A percentile compares a stretch with the other conserved stretches of the same genome.
These are phyloP conservation scores for Notarius lentiginosus DNA, from an alignment of 2,113 vertebrate genomes.

Conservation along the genomic window DNA sequence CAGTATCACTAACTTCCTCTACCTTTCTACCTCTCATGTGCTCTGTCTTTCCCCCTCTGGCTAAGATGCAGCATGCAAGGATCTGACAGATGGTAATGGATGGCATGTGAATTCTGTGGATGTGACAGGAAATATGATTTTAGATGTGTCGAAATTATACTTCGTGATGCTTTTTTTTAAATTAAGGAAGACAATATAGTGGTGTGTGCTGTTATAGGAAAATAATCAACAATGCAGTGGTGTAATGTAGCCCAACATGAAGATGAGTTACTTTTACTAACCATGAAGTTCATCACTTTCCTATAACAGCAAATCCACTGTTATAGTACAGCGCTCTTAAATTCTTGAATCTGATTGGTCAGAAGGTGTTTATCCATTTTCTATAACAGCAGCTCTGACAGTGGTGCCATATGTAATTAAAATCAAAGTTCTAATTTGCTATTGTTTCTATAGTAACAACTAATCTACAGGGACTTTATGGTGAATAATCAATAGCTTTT, in stretches of 20 bases:
- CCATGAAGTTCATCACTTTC: not conserved
- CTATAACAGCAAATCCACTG: not conserved
- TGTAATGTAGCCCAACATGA: not conserved
- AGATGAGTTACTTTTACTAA: not conserved
- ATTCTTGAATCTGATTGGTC: not conserved
- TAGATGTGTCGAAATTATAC: not conserved
- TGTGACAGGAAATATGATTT: conserved; percentile 18
- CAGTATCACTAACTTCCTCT: conserved; percentile 46
- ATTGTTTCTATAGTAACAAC: not conserved
- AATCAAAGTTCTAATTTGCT: not conserved
- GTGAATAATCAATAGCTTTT: not conserved
- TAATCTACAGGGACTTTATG: not conserved
- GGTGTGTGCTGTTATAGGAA: not conserved
- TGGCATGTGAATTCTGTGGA: conserved; percentile 3
- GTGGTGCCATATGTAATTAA: not conserved
- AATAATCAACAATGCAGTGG: not conserved
- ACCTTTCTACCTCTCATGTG: conserved; percentile 16
- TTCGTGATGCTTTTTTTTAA: not conserved
- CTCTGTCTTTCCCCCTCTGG: conserved; percentile 7
- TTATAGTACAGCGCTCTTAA: not conserved
- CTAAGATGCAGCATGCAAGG: conserved; percentile 26
- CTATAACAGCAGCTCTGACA: not conserved
- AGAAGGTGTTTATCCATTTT: not conserved
- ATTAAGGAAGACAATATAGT: not conserved
- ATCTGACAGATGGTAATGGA: conserved; percentile 31